Conservation (phyloP, 2,113 vertebrate species). For the Salvelinus alpinus region DNA sequence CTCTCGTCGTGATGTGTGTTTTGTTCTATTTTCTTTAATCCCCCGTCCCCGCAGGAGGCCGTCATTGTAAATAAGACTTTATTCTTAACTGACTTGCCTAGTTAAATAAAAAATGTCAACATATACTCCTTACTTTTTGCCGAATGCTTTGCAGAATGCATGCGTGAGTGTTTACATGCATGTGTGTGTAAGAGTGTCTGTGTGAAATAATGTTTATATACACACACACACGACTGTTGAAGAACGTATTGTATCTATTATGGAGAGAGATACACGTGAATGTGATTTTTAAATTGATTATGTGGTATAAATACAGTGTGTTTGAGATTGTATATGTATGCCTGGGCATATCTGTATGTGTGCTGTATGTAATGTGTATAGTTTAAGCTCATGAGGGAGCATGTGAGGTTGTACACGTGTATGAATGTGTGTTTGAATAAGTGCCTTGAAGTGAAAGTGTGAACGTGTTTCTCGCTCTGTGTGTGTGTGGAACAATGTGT, state of each 20-base stretch:
- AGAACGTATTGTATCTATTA: conserved; percentile 32
- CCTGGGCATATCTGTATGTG: background rate
- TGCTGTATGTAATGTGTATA: background rate
- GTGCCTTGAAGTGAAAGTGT: conserved; percentile 58
- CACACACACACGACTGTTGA: conserved; percentile 23
- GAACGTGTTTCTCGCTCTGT: conserved; percentile 18
- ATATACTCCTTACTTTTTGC: conserved; percentile 27
- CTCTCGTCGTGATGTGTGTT: too few relatives aligned
- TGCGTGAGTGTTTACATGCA: background rate
- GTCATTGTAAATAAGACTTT: too few relatives aligned
- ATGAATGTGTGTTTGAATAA: conserved; percentile 16
- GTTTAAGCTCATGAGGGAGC: background rate
- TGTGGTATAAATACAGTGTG: background rate
- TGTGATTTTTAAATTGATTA: background rate
- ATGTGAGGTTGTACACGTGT: background rate
- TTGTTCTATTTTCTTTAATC: conserved; percentile 23
- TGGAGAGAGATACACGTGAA: conserved; percentile 26
- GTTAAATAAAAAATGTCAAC: background rate
- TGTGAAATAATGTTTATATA: conserved; percentile 48
- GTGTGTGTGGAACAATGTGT: too few relatives aligned
- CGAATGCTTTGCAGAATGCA: conserved; percentile 26
- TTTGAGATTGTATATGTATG: background rate
- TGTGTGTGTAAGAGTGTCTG: conserved; percentile 10
- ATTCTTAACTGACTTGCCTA: too few relatives aligned
- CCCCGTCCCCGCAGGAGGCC: too few relatives aligned